phyloP scores from a whole-genome alignment of 2,113 vertebrate genomes.

The Burhinus bistriatus region DNA sequence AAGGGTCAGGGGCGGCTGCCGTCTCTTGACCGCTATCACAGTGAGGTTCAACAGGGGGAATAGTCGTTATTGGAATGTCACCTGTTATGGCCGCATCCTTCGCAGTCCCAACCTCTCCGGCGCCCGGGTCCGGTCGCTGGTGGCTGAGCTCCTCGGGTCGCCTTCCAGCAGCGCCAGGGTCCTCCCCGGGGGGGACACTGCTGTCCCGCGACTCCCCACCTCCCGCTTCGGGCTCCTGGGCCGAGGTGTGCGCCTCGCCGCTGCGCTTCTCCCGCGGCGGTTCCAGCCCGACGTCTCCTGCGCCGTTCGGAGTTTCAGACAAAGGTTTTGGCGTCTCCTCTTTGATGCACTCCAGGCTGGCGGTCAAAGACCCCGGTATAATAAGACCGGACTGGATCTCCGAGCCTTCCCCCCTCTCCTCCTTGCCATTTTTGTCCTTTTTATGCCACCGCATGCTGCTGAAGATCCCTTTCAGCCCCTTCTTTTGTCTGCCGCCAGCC shows the following conservation, averaged over 20 bases:
- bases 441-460: slow-evolving; percentile 81
- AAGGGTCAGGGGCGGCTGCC: slow-evolving; percentile 78
- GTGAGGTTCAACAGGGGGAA: slow-evolving; percentile 71
- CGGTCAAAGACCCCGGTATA: slow-evolving; percentile 81
- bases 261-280: slow-evolving; percentile 51
- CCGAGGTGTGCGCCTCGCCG: slow-evolving; percentile 14
- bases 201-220: not conserved
- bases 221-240: slow-evolving; percentile 26
- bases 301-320: slow-evolving; percentile 62
- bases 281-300: slow-evolving; percentile 51
- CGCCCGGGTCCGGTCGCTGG: slow-evolving; percentile 14
- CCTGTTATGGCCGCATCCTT: slow-evolving; percentile 76
- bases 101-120: slow-evolving; percentile 53
- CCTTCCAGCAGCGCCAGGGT: not conserved
- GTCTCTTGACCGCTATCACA: slow-evolving; percentile 72
- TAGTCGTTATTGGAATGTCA: slow-evolving; percentile 73
- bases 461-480: slow-evolving; percentile 82
- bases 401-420: slow-evolving; percentile 69
- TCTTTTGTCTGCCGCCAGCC: slow-evolving; percentile 80
- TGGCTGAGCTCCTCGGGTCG: slow-evolving; percentile 47
- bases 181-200: not conserved
- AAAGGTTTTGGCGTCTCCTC: slow-evolving; percentile 74
- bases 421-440: slow-evolving; percentile 80
- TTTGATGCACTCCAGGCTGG: slow-evolving; percentile 86
- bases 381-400: slow-evolving; percentile 63